Base-by-base conservation (phyloP, 1,140 invertebrate genomes). In the Nixonia krombeini region DNA sequence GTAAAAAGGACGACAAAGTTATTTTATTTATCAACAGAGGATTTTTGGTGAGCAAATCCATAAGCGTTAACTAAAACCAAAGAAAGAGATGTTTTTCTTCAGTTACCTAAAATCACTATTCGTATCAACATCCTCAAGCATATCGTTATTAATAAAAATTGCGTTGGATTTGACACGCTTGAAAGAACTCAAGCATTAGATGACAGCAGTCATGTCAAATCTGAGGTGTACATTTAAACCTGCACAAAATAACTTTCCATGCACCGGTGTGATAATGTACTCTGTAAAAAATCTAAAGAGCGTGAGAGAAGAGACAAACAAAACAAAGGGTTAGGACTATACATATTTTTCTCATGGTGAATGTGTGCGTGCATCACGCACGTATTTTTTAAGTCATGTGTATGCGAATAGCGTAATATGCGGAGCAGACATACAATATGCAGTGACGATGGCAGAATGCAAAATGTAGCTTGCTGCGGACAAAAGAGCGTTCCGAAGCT, bases 401-500 rank as follows among this genome's bases (percentile, higher is more conserved):
- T 66, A 46, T 42, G 31, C 38, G 29, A 37, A 49, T 45, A 9
- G 31, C 33, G 62, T 64, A 64, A 66, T 57, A 46, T 66, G 47
- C 53, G 42, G 47, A 29, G 33, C 33, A 23, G 35, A 56, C 31
- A 56, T 42, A 57, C 62, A 51, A 57, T 51, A 50, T 57, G 52
- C 50, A 38, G 53, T 37, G 57, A 53, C 13, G 44, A 45, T 26
- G 56, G 15, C 41, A 51, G 13, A 47, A 66, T 28, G 56, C 35
- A 13, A 62, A 62, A 62, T 57, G 52, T 46, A 46, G 57, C 62
- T 47, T 15, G 23, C 38, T 28, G 16, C 47, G 40, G 42, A 76
- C 72, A 78, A 77, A 78, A 72, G 64, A 56, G 29, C 46, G 42
- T 55, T 65, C 69, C 61, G 49, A 67, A 72, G 65, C 69, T 75